Conservation (phyloP, 2,888 invertebrate genomes). For the Leucoptera coffeella region DNA sequence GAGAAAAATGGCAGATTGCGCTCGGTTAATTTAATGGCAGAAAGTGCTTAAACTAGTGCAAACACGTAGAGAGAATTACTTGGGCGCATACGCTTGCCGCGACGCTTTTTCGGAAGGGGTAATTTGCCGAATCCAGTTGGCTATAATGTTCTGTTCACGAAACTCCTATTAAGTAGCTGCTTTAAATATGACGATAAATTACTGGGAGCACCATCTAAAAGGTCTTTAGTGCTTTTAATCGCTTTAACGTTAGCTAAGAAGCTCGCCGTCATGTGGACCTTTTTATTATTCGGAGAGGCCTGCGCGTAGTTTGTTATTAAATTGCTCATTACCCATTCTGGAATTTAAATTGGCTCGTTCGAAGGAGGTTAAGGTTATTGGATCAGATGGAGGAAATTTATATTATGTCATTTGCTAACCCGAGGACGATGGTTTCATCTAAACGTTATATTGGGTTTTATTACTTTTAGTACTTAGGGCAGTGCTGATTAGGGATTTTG, state of each 20-base stretch:
- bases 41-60: conserved; percentile 24
- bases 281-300: no score
- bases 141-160: conserved; percentile 13
- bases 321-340: no score
- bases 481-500: no score
- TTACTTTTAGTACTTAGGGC: no score
- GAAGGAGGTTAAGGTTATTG: no score
- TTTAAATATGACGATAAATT: conserved; percentile 6
- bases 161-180: conserved; percentile 9
- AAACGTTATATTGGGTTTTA: no score
- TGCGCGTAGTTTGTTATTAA: no score
- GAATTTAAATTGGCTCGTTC: no score
- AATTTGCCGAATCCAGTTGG: conserved; percentile 23
- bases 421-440: no score
- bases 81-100: conserved; percentile 21
- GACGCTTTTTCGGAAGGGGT: conserved; percentile 23
- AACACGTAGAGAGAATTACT: conserved; percentile 31
- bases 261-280: conserved; percentile 5
- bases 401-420: no score
- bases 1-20: conserved; percentile 21
- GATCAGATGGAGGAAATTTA: no score
- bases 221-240: conserved; percentile 7
- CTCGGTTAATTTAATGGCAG: conserved; percentile 25
- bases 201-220: conserved; percentile 4
- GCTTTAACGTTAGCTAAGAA: conserved; percentile 7